phyloP scores from a whole-genome alignment of 2,888 invertebrate species.

The Xanthorhoe designata region DNA sequence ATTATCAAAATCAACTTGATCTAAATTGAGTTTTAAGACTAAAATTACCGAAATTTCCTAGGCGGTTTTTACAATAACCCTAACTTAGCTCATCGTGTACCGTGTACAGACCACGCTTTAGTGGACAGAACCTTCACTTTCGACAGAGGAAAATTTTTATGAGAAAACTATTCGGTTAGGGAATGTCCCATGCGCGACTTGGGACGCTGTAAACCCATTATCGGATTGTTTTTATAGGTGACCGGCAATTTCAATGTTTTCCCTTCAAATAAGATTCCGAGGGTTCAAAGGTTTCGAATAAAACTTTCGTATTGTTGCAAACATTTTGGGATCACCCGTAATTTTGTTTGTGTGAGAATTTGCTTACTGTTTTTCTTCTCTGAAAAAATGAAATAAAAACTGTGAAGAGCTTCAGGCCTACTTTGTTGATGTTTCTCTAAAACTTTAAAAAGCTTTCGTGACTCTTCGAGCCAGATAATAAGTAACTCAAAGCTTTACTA shows the following conservation, averaged over 20 bases:
- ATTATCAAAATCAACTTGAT: no score
- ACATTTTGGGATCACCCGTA: slow-evolving; percentile 1
- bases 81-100: no score
- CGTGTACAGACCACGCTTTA: neutral
- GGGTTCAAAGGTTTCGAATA: slow-evolving; percentile 31
- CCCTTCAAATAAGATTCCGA: slow-evolving; percentile 37
- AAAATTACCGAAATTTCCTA: no score
- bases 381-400: no score
- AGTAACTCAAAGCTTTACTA: no score
- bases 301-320: slow-evolving; percentile 22
- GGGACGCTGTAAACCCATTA: slow-evolving; percentile 42
- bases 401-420: no score
- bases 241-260: slow-evolving; percentile 36
- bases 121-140: slow-evolving; percentile 5
- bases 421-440: no score
- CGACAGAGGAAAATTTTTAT: slow-evolving; percentile 52
- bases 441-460: no score
- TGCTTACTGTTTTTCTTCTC: neutral
- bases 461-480: no score
- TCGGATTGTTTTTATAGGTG: slow-evolving; percentile 42
- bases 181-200: slow-evolving; percentile 8
- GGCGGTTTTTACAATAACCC: no score
- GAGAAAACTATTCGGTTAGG: slow-evolving; percentile 51
- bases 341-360: neutral
- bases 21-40: no score